Evolutionary conservation across 2,797 vertebrate genomes (phyloP), one percentile per base, ranked within the genome.

Genomic region (Atherinosoma microstoma): DNA sequence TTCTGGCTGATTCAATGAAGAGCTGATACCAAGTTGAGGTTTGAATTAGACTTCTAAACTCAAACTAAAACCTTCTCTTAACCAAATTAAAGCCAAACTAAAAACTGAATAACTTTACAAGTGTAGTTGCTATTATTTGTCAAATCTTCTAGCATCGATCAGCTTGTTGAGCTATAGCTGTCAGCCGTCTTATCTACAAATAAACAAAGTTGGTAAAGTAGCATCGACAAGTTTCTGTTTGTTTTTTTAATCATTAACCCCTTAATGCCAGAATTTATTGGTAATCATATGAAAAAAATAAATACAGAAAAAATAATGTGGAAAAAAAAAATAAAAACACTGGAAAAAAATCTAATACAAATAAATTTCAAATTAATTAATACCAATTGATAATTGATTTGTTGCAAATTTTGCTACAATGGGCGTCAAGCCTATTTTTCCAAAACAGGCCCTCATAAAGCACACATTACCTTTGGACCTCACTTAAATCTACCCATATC

Each of bases 1-100:
- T 54, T 51, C n/a, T 57, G 40, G 6, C 12, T 62, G 27, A 80
- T 47, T 66, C 12, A 66, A 34, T 54, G 18, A 22, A 72, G 30
- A 71, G 64, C 45, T 64, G 2, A 70, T 22, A 51, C 1, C 2
- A 4, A 36, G 11, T 24, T 0, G 6, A 42, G 32, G 47, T 54
- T 20, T 3, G 5, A 24, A 38, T 13, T 0, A 51, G 53, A 29
- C 8, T 2, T 47, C 16, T n/a, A n/a, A 47, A n/a, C 20, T 18
- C 2, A 47, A n/a, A n/a, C 18, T n/a, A n/a, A 47, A 47, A 47
- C 1, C 45, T 20, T n/a, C 2, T 9, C 20, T n/a, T n/a, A 45
- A 45, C 16, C 6, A 47, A n/a, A 47, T n/a, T 9, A 47, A 16
- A 47, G 20, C 6, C 5, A 47, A 47, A 9, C 6, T n/a, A 47